These are phyloP conservation scores for Agrilus planipennis DNA, from an alignment of 1,140 invertebrate genomes.

Conservation along the genomic window DNA sequence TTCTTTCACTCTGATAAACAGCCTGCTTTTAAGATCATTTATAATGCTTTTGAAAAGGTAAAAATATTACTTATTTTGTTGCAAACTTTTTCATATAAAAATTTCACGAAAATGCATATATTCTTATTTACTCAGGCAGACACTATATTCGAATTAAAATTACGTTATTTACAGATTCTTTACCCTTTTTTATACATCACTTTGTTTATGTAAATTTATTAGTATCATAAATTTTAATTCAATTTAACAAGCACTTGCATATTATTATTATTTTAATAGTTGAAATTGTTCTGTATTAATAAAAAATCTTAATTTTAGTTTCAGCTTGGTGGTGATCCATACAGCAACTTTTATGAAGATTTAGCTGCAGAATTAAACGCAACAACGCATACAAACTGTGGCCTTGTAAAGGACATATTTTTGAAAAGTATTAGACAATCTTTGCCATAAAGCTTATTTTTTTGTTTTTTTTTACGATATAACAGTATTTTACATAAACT, in stretches of 20 bases:
- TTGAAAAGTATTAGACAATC: conserved; percentile 34
- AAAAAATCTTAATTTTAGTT: too few relatives aligned
- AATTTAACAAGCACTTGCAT: too few relatives aligned
- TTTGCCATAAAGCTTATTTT: conserved; percentile 18
- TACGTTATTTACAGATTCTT: too few relatives aligned
- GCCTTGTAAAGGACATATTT: conserved; percentile 37
- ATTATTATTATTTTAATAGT: too few relatives aligned
- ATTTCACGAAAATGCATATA: too few relatives aligned
- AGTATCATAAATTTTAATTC: too few relatives aligned
- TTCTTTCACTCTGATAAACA: conserved; percentile 78
- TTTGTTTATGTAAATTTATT: conserved; percentile 4
- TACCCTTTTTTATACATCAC: too few relatives aligned
- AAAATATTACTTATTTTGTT: conserved; percentile 7
- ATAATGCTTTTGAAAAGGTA: conserved; percentile 55
- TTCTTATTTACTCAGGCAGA: conserved; percentile 9
- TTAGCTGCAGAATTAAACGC: conserved; percentile 35
- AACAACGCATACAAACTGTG: conserved; percentile 36
- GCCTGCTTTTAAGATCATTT: conserved; percentile 71
- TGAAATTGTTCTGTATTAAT: too few relatives aligned
- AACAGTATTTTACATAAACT: not conserved
- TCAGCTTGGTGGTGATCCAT: conserved; percentile 35
- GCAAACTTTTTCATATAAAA: not conserved
- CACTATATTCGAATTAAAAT: too few relatives aligned
- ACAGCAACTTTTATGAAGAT: conserved; percentile 34
- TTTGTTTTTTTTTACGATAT: not conserved